Evolutionary conservation across 2,888 invertebrate genomes (phyloP).

Genomic region (Agriopis marginaria): DNA sequence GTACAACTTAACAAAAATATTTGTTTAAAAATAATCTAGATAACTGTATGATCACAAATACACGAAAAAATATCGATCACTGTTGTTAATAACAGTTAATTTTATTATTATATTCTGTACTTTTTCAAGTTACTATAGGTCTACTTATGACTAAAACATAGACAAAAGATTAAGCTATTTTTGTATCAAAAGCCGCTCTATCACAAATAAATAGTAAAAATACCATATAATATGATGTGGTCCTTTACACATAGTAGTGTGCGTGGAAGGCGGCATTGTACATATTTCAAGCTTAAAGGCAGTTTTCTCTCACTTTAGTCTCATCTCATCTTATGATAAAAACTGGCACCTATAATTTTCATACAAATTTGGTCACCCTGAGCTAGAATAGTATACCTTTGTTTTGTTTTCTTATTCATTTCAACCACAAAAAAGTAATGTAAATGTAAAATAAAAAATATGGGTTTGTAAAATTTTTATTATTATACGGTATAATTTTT

Average conservation of each 20-base stretch:
- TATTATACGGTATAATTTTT: too few relatives aligned
- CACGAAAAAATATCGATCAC: background rate
- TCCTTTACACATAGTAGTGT: background rate
- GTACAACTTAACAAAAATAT: too few relatives aligned
- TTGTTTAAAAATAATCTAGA: too few relatives aligned
- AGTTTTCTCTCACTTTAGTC: background rate
- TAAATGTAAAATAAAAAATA: too few relatives aligned
- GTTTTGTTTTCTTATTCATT: too few relatives aligned
- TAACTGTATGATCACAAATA: background rate
- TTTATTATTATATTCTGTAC: background rate
- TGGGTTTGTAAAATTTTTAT: too few relatives aligned
- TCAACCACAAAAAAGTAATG: too few relatives aligned
- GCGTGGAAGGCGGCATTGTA: background rate
- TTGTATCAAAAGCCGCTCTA: background rate
- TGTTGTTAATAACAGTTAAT: background rate
- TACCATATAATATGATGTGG: background rate
- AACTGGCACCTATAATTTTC: background rate
- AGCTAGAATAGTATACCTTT: background rate
- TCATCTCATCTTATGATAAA: too few relatives aligned
- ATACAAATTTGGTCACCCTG: background rate
- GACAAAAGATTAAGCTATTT: background rate
- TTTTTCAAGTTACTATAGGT: background rate
- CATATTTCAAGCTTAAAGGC: background rate
- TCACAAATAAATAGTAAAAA: conserved; percentile 1
- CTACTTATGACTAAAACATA: background rate